Conservation (phyloP, 35 echinoderm and acorn worm genomes). For the Lytechinus variegatus region DNA sequence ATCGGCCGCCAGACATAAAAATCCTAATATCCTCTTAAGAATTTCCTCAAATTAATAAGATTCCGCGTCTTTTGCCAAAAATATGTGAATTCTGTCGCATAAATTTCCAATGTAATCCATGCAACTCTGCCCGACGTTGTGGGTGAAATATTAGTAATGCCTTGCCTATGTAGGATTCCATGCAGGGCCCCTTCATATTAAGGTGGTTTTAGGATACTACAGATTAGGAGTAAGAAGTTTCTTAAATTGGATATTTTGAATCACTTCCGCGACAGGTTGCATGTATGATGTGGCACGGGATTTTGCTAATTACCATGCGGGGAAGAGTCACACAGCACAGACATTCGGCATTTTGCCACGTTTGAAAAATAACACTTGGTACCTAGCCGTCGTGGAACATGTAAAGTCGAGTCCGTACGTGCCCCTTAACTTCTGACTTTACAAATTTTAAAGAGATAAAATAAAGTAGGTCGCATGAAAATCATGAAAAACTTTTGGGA, state of each 20-base stretch:
- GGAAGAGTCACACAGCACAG: background rate
- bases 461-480: no score
- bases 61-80: background rate
- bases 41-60: background rate
- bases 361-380: background rate
- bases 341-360: background rate
- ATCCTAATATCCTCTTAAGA: background rate
- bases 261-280: background rate
- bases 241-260: background rate
- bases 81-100: background rate
- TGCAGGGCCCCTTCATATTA: background rate
- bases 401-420: no score
- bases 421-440: no score
- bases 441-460: no score
- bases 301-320: background rate
- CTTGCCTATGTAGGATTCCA: background rate
- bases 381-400: no score
- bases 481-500: no score
- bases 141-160: background rate
- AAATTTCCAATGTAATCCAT: conserved; percentile 13
- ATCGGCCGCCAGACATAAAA: background rate
- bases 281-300: background rate
- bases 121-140: background rate
- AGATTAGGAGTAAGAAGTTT: background rate
- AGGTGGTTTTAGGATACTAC: background rate